Percentiles rank a stretch among this genome's conserved stretches.
Conservation (phyloP, 2,888 invertebrate species). For the Drosophila subsilvestris region DNA sequence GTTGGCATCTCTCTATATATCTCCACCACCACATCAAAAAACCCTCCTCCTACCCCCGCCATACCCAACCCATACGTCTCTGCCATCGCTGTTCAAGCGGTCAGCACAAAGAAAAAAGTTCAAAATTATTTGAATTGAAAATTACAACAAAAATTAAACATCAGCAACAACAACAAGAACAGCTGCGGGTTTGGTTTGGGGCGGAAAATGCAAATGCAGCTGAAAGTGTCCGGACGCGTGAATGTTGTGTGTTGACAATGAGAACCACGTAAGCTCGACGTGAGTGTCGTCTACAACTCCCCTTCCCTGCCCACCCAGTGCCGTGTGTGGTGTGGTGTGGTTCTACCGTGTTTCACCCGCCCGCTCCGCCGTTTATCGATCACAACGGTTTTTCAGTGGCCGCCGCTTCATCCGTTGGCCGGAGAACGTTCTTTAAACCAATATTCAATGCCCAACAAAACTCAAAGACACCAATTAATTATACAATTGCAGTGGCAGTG, state of each 20-base stretch:
- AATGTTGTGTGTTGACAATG: conserved; percentile 12
- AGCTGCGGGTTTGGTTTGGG: conserved; percentile 1
- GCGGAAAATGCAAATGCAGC: conserved; percentile 38
- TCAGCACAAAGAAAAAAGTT: conserved; percentile 4
- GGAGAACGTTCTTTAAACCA: conserved; percentile 42
- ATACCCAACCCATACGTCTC: too few species aligned
- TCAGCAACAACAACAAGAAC: neutral
- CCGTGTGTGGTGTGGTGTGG: conserved; percentile 8
- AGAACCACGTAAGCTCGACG: neutral
- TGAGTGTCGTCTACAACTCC: neutral
- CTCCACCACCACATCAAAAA: neutral
- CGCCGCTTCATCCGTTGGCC: neutral
- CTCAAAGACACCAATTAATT: conserved; percentile 51
- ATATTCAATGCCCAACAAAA: conserved; percentile 58
- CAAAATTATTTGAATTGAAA: conserved; percentile 13
- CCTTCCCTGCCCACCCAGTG: neutral
- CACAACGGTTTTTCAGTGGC: conserved; percentile 15
- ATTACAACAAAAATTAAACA: conserved; percentile 1
- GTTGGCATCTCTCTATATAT: conserved; percentile 1
- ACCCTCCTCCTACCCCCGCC: neutral
- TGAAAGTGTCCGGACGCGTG: conserved; percentile 20
- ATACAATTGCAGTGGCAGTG: conserved; percentile 74
- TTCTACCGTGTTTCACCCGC: neutral
- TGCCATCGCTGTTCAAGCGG: neutral
- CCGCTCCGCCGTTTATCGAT: conserved; percentile 34